Base-by-base conservation (phyloP, 2,113 vertebrate species). In the Hucho hucho region DNA sequence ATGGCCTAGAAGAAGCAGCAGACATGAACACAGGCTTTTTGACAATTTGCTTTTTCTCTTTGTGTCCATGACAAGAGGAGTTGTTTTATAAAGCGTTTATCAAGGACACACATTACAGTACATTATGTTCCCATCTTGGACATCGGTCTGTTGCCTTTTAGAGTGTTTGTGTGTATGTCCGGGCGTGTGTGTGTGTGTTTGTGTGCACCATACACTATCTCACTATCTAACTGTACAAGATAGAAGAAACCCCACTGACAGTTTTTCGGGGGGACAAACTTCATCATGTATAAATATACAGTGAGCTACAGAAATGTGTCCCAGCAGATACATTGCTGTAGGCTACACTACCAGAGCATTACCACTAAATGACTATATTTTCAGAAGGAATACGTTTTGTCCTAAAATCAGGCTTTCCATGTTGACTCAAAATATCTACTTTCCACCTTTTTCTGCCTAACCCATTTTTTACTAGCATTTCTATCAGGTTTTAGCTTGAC, bases 401-500 rank as follows among this genome's bases (percentile, higher is more conserved):
- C 37, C 37, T 43, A 43, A 56, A 56, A 20, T 56, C 53, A 56
- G 13, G 53, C 53, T 56, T 56, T 43, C 37, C 6, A 56, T 14
- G 53, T 20, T 73, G 67, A 13, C 68, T 77, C 79, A 80, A 80
- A 80, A 83, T 75, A 86, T 74, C 81, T 43, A 22, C 64, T 47
- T 0, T 53, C 22, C 13, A 20, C n/a, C 14, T 49, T 16, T 71
- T 61, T 61, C 58, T 58, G 25, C 49, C 49, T 64, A 67, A 25
- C 29, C 47, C 76, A 77, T 56, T 85, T 56, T 85, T 81, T 79
- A 59, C 67, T 69, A 58, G 26, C 77, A 53, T 79, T 78, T 63
- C 59, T 63, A 63, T 76, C 80, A 86, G 84, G 81, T 80, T 73
- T 73, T 58, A 76, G 74, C 75, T 72, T 76, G 83, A 46, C 75